Evolutionary conservation across 2,888 invertebrate species (phyloP).

Genomic region (Rapana venosa): DNA sequence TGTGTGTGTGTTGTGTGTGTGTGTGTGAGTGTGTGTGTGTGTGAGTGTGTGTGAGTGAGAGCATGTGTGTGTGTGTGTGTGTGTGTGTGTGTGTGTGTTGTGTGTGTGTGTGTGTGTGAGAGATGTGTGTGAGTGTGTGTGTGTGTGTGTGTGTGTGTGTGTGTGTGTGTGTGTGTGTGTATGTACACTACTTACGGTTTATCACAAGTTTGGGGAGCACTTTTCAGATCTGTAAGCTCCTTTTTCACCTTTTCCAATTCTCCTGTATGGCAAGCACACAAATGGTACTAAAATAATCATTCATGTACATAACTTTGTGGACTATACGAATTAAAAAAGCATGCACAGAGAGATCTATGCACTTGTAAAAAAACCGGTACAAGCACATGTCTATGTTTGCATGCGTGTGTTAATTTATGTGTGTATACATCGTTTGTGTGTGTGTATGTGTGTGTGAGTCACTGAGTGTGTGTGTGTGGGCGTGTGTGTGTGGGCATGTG

Average conservation of each 20-base stretch:
- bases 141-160: background rate
- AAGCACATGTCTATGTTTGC: too few species aligned
- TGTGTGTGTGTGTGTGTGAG: too few species aligned
- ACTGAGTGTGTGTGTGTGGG: background rate
- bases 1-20: too few species aligned
- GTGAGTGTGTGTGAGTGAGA: background rate
- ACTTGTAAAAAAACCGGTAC: too few species aligned
- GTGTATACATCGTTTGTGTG: background rate
- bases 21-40: too few species aligned
- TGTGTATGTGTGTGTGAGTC: too few species aligned
- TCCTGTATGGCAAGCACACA: conserved; percentile 32
- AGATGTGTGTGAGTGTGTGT: too few species aligned
- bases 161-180: background rate
- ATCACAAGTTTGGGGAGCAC: conserved; percentile 17
- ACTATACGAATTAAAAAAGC: too few species aligned
- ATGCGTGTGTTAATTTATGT: background rate
- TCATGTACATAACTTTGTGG: too few species aligned
- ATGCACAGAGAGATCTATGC: too few species aligned
- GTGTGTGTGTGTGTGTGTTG: too few species aligned
- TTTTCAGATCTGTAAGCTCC: background rate
- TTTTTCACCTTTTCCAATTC: conserved; percentile 27
- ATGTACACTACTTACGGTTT: background rate
- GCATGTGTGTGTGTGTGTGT: background rate
- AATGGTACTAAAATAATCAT: too few species aligned
- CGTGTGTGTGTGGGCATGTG: background rate